Evolutionary conservation across 2,113 vertebrate species (phyloP).

Genomic region (Tragulus kanchil): DNA sequence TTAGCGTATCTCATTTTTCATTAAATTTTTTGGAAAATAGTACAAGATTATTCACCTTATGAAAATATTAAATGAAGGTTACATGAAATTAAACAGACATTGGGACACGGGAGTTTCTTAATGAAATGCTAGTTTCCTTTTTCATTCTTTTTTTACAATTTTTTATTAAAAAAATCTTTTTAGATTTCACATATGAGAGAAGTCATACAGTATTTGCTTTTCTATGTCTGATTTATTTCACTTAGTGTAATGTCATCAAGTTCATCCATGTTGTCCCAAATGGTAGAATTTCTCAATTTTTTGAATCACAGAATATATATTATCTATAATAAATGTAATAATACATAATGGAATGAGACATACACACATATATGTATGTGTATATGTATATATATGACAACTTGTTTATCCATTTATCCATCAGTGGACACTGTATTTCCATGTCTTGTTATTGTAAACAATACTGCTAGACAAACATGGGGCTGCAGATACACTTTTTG

Average conservation of each 20-base stretch:
- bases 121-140: background rate
- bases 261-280: background rate
- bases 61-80: background rate
- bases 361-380: background rate
- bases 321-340: background rate
- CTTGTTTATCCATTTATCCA: background rate
- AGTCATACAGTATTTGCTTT: background rate
- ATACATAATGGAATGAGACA: background rate
- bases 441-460: background rate
- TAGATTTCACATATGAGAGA: background rate
- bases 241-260: background rate
- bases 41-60: background rate
- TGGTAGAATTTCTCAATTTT: background rate
- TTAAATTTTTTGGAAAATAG: background rate
- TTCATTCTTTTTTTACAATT: background rate
- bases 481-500: background rate
- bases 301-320: background rate
- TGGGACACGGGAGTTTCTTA: background rate
- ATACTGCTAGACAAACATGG: background rate
- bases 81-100: background rate
- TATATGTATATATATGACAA: background rate
- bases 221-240: background rate
- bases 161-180: background rate
- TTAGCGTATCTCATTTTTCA: conserved; percentile 5
- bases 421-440: background rate